A percentile compares a stretch with the other conserved stretches of the same genome.
These are phyloP conservation scores for Aporophyla nigra DNA, from an alignment of 2,888 invertebrate species.

Conservation along the genomic window DNA sequence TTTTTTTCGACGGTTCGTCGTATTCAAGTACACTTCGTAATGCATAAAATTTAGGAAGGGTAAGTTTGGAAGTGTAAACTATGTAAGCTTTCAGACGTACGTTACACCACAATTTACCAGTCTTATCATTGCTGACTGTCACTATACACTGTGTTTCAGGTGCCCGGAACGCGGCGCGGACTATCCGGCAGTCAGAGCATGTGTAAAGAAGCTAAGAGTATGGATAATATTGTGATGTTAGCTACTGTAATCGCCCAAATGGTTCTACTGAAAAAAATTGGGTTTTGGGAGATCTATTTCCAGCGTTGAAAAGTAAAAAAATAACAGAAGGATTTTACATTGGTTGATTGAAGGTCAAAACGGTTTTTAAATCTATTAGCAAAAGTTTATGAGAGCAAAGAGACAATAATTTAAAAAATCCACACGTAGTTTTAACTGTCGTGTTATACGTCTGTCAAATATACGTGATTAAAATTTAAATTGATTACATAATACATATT, in stretches of 20 bases:
- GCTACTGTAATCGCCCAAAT: not conserved
- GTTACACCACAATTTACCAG: not conserved
- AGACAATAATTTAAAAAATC: not conserved
- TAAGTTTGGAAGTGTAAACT: not conserved
- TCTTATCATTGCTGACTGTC: not conserved
- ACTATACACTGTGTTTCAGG: not conserved
- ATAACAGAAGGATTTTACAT: not conserved
- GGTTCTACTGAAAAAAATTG: no score
- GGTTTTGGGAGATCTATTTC: no score
- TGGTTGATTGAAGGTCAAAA: not conserved
- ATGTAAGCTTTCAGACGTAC: not conserved
- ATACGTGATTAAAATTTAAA: conserved; percentile 30
- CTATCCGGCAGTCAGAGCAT: not conserved
- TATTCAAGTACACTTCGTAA: not conserved
- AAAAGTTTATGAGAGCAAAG: not conserved
- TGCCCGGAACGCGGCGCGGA: not conserved
- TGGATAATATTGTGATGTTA: not conserved
- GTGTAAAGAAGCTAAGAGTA: not conserved
- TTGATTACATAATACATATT: conserved; percentile 16
- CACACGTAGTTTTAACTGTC: conserved; percentile 15
- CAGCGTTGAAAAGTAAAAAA: not conserved
- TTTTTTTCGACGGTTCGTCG: not conserved
- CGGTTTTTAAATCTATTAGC: not conserved
- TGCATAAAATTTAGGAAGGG: no score
- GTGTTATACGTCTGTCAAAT: not conserved